Conservation (phyloP, 2,113 vertebrate species). For the Butorides virescens region DNA sequence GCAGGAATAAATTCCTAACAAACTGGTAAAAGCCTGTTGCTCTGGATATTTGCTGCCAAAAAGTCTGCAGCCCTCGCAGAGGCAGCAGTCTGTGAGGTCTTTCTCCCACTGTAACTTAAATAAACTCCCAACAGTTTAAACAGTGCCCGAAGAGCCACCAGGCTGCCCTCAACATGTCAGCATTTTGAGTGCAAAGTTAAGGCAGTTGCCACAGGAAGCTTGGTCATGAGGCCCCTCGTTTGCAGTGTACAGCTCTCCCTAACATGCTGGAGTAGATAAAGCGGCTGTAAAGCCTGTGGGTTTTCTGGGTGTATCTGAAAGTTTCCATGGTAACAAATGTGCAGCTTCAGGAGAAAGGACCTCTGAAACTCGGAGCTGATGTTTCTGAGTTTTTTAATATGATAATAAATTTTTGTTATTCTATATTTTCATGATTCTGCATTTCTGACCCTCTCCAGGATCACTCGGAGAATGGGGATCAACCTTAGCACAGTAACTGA, state of each 20-base stretch:
- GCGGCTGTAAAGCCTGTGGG: neutral
- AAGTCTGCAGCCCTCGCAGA: neutral
- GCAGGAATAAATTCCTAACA: neutral
- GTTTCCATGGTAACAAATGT: neutral
- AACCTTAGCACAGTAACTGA: neutral
- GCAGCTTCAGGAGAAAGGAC: neutral
- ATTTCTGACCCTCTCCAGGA: neutral
- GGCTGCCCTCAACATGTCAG: neutral
- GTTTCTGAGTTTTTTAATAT: neutral
- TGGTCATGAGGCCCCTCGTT: neutral
- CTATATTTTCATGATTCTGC: neutral
- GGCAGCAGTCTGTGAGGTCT: neutral
- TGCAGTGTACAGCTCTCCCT: neutral
- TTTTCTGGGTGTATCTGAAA: neutral
- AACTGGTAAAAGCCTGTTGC: neutral
- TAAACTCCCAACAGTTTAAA: neutral
- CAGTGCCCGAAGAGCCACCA: neutral
- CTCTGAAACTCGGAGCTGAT: neutral
- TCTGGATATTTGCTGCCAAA: neutral
- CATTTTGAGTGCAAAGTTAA: neutral
- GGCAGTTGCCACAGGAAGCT: neutral
- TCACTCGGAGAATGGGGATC: rapidly evolving
- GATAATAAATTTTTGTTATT: neutral
- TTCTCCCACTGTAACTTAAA: neutral
- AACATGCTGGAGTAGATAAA: neutral